Evolutionary conservation across 2,888 invertebrate genomes (phyloP).

Genomic region (Laspeyria flexula): DNA sequence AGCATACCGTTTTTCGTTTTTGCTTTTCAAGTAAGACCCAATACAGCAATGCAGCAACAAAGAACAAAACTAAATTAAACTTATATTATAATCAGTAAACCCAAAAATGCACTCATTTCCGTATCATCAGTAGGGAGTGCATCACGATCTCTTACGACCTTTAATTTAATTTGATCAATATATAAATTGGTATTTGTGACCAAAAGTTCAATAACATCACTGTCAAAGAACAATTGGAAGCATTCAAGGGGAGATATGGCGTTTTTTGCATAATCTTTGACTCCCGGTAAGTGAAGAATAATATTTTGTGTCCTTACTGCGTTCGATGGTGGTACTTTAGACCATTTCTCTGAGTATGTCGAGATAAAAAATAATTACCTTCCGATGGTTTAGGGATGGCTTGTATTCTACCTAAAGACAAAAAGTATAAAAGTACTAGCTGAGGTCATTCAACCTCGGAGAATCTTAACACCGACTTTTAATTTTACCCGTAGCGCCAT

Average conservation of each 20-base stretch:
- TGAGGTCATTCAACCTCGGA: too few relatives aligned
- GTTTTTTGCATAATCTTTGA: constrained; percentile 8
- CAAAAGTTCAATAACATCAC: background rate
- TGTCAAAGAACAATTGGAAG: background rate
- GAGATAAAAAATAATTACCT: constrained; percentile 5
- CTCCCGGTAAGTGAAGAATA: constrained; percentile 11
- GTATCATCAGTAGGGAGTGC: constrained; percentile 17
- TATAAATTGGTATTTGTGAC: constrained; percentile 15
- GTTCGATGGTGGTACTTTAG: constrained; percentile 11
- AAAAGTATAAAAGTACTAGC: too few relatives aligned
- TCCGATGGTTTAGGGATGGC: background rate
- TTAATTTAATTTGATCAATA: constrained; percentile 15
- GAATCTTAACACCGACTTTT: too few relatives aligned
- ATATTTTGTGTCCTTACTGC: constrained; percentile 10
- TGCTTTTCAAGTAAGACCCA: too few relatives aligned
- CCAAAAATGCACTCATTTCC: constrained; percentile 30
- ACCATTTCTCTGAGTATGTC: constrained; percentile 7
- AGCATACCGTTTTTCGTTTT: too few relatives aligned
- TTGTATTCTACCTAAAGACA: too few relatives aligned
- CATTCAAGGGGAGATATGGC: background rate
- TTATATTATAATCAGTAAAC: constrained; percentile 22
- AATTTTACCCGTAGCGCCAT: too few relatives aligned
- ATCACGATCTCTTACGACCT: constrained; percentile 23
- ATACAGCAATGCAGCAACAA: too few relatives aligned
- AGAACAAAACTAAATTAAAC: too few relatives aligned